Evolutionary conservation across 2,888 invertebrate species (phyloP).

Genomic region (Clusia tigrina): DNA sequence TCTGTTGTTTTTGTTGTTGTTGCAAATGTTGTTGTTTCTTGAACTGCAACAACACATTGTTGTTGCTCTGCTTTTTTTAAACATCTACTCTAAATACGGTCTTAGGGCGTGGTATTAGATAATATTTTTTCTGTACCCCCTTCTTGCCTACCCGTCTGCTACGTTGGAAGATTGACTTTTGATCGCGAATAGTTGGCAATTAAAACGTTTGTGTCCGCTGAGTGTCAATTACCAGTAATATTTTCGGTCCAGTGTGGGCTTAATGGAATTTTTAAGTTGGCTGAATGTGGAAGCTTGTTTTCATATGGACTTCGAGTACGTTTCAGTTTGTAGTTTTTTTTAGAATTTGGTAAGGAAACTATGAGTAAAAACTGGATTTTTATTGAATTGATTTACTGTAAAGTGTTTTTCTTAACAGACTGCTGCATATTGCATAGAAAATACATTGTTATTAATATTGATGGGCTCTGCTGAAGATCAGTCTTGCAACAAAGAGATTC

Average conservation of each 20-base stretch:
- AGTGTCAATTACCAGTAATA: constrained; percentile 33
- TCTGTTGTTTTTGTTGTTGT: neutral
- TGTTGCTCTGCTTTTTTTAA: neutral
- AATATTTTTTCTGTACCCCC: too few species aligned
- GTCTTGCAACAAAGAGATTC: too few species aligned
- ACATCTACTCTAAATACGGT: neutral
- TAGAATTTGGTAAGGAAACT: too few species aligned
- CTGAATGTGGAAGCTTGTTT: too few species aligned
- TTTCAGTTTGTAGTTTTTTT: too few species aligned
- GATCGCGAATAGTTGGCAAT: neutral
- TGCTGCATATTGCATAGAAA: too few species aligned
- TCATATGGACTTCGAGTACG: too few species aligned
- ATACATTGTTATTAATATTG: too few species aligned
- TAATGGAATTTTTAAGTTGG: constrained; percentile 34
- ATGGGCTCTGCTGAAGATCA: too few species aligned
- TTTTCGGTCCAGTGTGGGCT: constrained; percentile 32
- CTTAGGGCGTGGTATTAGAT: neutral
- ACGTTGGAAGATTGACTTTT: too few species aligned
- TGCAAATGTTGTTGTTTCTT: constrained; percentile 3
- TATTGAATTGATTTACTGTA: neutral
- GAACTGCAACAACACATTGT: too few species aligned
- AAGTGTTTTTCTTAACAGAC: neutral
- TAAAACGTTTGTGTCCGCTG: neutral
- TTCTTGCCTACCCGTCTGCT: too few species aligned
- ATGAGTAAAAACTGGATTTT: neutral